Conservation (phyloP, 1,140 invertebrate genomes). For the Heliconius nattereri region DNA sequence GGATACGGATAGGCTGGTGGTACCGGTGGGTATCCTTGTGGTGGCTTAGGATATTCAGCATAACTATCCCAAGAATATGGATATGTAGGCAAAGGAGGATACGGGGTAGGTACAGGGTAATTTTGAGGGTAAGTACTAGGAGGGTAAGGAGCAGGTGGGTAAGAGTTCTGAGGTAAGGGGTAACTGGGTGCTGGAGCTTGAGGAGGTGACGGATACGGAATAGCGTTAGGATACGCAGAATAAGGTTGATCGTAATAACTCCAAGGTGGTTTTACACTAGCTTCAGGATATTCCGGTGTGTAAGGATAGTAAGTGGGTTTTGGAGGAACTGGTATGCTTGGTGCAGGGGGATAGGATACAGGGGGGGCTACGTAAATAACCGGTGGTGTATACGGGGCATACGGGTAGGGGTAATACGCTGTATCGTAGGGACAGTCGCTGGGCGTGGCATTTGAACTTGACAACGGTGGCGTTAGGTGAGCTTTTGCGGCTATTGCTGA, state of each 20-base stretch:
- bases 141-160: constrained; percentile 25
- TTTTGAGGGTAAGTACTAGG: constrained; percentile 10
- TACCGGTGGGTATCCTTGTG: constrained; percentile 17
- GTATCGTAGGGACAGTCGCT: constrained; percentile 43
- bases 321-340: neutral
- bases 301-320: constrained; percentile 3
- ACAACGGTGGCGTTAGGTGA: constrained; percentile 3
- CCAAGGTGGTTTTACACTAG: constrained; percentile 29
- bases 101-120: neutral
- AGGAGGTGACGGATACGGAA: constrained; percentile 31
- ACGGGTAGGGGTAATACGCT: constrained; percentile 43
- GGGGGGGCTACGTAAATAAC: constrained; percentile 52
- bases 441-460: constrained; percentile 10
- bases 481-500: constrained; percentile 24
- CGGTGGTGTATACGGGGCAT: constrained; percentile 41
- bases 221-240: constrained; percentile 30
- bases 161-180: neutral
- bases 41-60: constrained; percentile 23
- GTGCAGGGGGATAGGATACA: neutral
- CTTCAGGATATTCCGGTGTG: neutral
- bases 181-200: constrained; percentile 14
- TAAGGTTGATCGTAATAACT: constrained; percentile 43
- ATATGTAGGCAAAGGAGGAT: constrained; percentile 22
- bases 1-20: constrained; percentile 31
- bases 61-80: constrained; percentile 33